A percentile compares a stretch with the other conserved stretches of the same genome.
Conservation (phyloP, 2,888 invertebrate genomes). For the Morpho achilles region DNA sequence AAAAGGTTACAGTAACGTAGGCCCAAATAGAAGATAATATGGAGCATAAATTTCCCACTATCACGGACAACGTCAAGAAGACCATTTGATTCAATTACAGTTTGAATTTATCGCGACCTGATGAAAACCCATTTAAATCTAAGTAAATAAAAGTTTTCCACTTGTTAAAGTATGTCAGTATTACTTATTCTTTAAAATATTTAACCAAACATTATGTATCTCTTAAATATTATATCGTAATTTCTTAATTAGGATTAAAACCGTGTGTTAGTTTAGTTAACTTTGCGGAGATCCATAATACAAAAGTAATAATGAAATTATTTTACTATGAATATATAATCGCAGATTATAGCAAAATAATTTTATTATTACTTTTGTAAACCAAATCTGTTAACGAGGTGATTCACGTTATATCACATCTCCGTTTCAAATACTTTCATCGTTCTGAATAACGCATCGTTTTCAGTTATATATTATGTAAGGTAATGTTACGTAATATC, state of each 20-base stretch:
- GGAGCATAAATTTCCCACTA: slow-evolving; percentile 63
- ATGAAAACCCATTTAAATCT: not conserved
- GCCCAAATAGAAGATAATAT: slow-evolving; percentile 39
- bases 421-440: not conserved
- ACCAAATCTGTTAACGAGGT: slow-evolving; percentile 1
- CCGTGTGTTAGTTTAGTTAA: not conserved
- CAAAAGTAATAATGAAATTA: too few species aligned
- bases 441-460: not conserved
- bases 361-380: too few species aligned
- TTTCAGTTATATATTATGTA: slow-evolving; percentile 5
- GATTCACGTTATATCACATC: slow-evolving; percentile 1
- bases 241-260: slow-evolving; percentile 1
- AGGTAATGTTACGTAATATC: slow-evolving; percentile 13
- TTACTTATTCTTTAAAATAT: too few species aligned
- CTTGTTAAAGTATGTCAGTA: too few species aligned
- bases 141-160: not conserved
- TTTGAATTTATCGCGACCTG: slow-evolving; percentile 3
- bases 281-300: too few species aligned
- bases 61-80: slow-evolving; percentile 53
- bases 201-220: too few species aligned
- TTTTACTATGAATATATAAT: too few species aligned
- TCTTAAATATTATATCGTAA: not conserved
- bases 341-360: too few species aligned
- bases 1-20: slow-evolving; percentile 17
- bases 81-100: slow-evolving; percentile 52